phyloP scores from a whole-genome alignment of 2,888 invertebrate species.

The Maniola hyperantus region DNA sequence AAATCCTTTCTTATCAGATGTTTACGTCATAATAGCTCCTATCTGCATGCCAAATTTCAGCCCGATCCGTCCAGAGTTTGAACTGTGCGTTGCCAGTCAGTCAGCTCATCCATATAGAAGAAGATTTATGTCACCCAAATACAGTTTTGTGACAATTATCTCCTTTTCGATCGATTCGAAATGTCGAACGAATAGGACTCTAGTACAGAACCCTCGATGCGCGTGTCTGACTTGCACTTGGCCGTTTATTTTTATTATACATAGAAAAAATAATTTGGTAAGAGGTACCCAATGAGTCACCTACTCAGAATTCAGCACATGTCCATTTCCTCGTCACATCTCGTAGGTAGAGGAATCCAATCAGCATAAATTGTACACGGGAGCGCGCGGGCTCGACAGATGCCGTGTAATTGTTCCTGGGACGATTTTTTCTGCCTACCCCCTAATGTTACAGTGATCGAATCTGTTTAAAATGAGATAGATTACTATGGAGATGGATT shows the following conservation, averaged over 20 bases:
- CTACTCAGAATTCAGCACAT: conserved; percentile 25
- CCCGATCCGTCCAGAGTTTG: too few species aligned
- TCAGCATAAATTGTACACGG: conserved; percentile 72
- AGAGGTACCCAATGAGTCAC: conserved; percentile 13
- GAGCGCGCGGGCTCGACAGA: conserved; percentile 59
- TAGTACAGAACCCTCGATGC: too few species aligned
- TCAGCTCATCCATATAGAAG: too few species aligned
- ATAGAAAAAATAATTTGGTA: background rate
- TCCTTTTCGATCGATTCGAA: too few species aligned
- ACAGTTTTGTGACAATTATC: too few species aligned
- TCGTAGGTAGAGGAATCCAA: conserved; percentile 68
- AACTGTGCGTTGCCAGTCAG: too few species aligned
- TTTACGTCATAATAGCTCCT: too few species aligned
- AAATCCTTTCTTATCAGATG: too few species aligned
- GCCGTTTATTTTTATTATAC: background rate
- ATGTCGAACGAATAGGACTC: too few species aligned
- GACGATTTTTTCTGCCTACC: conserved; percentile 73
- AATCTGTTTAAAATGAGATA: conserved; percentile 71
- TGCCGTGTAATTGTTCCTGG: conserved; percentile 80
- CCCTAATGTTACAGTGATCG: conserved; percentile 73
- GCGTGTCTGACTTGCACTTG: too few species aligned
- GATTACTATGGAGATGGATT: conserved; percentile 46
- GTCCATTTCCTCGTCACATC: conserved; percentile 45
- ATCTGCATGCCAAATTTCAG: too few species aligned
- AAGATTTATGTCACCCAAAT: too few species aligned